Percentiles rank a stretch among this genome's conserved stretches.
Conservation (phyloP, 2,113 vertebrate genomes). For the Tautogolabrus adspersus region DNA sequence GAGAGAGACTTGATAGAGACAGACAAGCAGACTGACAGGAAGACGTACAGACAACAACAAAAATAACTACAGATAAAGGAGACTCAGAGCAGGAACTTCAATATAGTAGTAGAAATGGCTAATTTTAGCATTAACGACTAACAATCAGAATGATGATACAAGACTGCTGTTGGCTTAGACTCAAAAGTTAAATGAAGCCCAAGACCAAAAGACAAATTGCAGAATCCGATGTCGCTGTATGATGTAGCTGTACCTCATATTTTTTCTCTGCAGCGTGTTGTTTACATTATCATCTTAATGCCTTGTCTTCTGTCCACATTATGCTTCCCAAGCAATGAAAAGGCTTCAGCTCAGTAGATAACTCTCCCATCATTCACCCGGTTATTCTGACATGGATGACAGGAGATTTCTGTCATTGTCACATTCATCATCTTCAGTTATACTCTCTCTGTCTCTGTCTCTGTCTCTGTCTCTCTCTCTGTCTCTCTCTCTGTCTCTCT, state of each 20-base stretch:
- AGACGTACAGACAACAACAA: no score
- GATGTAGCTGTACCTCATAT: background rate
- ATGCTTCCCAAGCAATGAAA: slow-evolving; percentile 26
- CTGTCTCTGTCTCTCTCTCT: background rate
- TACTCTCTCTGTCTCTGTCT: background rate
- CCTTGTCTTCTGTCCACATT: slow-evolving; percentile 30
- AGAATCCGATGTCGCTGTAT: slow-evolving; percentile 1
- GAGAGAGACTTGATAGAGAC: no score
- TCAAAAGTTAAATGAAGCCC: background rate
- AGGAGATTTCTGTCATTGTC: slow-evolving; percentile 31
- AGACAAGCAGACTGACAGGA: no score
- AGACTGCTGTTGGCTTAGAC: background rate
- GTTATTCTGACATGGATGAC: slow-evolving; percentile 8
- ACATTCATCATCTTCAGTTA: slow-evolving; percentile 8
- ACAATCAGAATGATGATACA: no score
- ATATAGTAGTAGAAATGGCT: background rate
- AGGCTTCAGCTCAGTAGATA: slow-evolving; percentile 26
- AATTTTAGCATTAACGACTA: background rate
- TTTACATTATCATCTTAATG: slow-evolving; percentile 23
- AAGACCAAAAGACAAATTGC: slow-evolving; percentile 1
- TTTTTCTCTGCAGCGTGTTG: background rate
- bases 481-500: no score
- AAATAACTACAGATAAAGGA: no score
- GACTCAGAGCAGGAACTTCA: background rate
- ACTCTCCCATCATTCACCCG: slow-evolving; percentile 16